phyloP scores from a whole-genome alignment of 2,888 invertebrate species.

The Chalcosyrphus nemorum region DNA sequence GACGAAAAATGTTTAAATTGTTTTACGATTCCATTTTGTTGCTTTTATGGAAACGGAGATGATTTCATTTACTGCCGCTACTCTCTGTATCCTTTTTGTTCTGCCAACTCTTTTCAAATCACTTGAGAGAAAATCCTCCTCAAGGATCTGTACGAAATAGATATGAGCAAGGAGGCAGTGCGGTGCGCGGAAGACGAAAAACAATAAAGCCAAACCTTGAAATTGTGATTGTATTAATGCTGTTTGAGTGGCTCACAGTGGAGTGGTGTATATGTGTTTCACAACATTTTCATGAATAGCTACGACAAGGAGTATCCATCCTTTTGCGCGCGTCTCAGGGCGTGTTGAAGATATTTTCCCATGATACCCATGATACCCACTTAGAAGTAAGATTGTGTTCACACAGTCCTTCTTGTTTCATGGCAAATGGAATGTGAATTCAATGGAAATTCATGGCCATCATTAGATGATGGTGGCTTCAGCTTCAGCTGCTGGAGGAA shows the following conservation, averaged over 20 bases:
- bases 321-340: too few relatives aligned
- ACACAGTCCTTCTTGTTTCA: not conserved
- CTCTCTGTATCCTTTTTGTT: not conserved
- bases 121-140: conserved; percentile 11
- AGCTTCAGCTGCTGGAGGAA: not conserved
- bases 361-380: conserved; percentile 10
- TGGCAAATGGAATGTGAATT: conserved; percentile 65
- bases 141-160: conserved; percentile 24
- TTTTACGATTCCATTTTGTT: conserved; percentile 48
- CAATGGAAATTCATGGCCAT: conserved; percentile 51
- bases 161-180: not conserved
- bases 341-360: conserved; percentile 23
- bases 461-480: not conserved
- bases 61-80: conserved; percentile 39
- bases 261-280: not conserved
- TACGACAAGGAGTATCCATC: too few relatives aligned
- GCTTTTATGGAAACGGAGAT: conserved; percentile 27
- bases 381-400: not conserved
- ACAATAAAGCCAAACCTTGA: conserved; percentile 56
- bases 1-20: conserved; percentile 48
- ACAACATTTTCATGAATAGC: conserved; percentile 3
- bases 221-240: conserved; percentile 48
- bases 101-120: not conserved
- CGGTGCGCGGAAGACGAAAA: not conserved
- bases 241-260: conserved; percentile 15